Base-by-base conservation (phyloP, 2,797 vertebrate genomes). In the Muscicapa comitata region DNA sequence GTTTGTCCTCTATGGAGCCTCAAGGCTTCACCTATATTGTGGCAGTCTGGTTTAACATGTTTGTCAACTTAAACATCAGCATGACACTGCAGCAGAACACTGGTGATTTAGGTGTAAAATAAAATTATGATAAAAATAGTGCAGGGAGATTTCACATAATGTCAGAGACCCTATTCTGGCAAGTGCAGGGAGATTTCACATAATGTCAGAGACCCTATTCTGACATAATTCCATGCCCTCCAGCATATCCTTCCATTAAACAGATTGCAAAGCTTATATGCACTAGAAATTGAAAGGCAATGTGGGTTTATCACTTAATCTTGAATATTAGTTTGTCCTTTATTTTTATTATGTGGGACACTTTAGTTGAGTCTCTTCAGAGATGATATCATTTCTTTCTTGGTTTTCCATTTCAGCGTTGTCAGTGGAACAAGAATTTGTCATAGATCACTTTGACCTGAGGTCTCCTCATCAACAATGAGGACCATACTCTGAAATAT, bases 161-260 rank as follows among this genome's bases (percentile, higher is more conserved):
- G 17, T 78, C 73, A 86, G 81, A 90, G 70, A 77, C 67, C 26
- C 73, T 63, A 13, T 77, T 88, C 81, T 93, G 84, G 72, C 81
- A n/a, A 67, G 45, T 78, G 11, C 48, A 59, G 38, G 23, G 31
- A 72, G 78, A 80, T 79, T 72, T 85, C 82, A 75, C 17, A 31
- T 68, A 33, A 65, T 76, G 17, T 78, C 73, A 86, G 81, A 90
- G 70, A 77, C 67, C 26, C 73, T 63, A 13, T 77, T 88, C 81
- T 93, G 84, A 70, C 81, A 68, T 47, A 91, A 86, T 78, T 91
- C 86, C 88, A 88, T 50, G 79, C 16, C 73, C 61, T 95, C 61
- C 86, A 92, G 82, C 88, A 91, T 73, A 97, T 86, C 90, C 78
- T 90, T 94, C 83, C 76, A 94, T 94, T 96, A 95, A 95, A 97